Evolutionary conservation across 2,797 vertebrate genomes (phyloP).

Genomic region (Petrocephalus sullivani): DNA sequence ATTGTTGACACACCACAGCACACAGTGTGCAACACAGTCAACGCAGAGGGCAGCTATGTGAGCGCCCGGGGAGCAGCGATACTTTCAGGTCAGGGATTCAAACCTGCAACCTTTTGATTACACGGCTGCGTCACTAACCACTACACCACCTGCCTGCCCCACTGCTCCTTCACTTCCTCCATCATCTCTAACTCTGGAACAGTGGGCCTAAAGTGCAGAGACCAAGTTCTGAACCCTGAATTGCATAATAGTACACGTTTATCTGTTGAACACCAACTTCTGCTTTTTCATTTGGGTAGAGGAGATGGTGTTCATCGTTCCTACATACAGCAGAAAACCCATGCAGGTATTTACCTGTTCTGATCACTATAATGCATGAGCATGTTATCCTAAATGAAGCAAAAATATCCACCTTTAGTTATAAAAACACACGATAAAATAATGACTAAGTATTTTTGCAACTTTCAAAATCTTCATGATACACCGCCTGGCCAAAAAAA

Average conservation of each 20-base stretch:
- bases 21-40: too few species aligned
- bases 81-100: too few species aligned
- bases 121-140: background rate
- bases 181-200: background rate
- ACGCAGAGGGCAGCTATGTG: too few species aligned
- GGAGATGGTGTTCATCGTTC: background rate
- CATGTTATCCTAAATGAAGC: background rate
- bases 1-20: too few species aligned
- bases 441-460: background rate
- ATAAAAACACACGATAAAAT: background rate
- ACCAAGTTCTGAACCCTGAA: background rate
- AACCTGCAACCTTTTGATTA: too few species aligned
- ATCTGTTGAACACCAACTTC: background rate
- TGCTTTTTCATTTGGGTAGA: background rate
- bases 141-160: background rate
- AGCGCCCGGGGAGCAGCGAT: too few species aligned
- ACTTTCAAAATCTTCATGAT: background rate
- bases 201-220: background rate
- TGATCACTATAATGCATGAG: background rate
- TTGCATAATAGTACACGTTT: background rate
- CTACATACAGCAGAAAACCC: background rate
- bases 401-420: background rate
- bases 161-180: background rate
- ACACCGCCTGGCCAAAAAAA: background rate
- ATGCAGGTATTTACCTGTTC: background rate